A percentile compares a stretch with the other conserved stretches of the same genome.
These are phyloP conservation scores for Oreohelix idahoensis DNA, from an alignment of 1,140 invertebrate genomes.

Conservation along the genomic window DNA sequence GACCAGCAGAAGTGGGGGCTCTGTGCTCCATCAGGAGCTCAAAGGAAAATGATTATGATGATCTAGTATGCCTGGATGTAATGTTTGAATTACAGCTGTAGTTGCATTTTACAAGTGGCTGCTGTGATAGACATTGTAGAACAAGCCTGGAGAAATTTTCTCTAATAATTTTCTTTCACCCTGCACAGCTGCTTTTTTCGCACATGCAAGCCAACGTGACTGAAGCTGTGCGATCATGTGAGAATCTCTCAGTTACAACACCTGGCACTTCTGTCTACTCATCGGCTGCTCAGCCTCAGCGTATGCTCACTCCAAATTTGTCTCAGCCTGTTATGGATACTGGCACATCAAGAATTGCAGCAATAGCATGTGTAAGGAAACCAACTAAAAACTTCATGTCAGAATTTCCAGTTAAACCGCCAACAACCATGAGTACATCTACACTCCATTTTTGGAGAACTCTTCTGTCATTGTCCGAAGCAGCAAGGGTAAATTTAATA, in stretches of 20 bases:
- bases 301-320: neutral
- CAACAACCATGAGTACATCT: neutral
- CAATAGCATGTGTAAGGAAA: neutral
- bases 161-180: neutral
- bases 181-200: neutral
- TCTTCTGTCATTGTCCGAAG: constrained; percentile 7
- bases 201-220: neutral
- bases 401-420: neutral
- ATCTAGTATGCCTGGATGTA: too few species aligned
- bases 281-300: neutral
- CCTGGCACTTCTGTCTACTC: neutral
- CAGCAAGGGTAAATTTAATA: neutral
- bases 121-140: too few species aligned
- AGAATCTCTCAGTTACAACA: neutral
- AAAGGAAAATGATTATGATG: too few species aligned
- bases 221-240: neutral
- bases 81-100: too few species aligned
- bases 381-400: neutral
- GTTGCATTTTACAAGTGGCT: too few species aligned
- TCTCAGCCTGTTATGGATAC: neutral
- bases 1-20: too few species aligned
- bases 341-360: neutral
- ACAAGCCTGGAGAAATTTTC: too few species aligned
- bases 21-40: too few species aligned
- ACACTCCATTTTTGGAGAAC: constrained; percentile 8